Conservation (phyloP, 1,140 invertebrate genomes). For the Papilio dardanus region DNA sequence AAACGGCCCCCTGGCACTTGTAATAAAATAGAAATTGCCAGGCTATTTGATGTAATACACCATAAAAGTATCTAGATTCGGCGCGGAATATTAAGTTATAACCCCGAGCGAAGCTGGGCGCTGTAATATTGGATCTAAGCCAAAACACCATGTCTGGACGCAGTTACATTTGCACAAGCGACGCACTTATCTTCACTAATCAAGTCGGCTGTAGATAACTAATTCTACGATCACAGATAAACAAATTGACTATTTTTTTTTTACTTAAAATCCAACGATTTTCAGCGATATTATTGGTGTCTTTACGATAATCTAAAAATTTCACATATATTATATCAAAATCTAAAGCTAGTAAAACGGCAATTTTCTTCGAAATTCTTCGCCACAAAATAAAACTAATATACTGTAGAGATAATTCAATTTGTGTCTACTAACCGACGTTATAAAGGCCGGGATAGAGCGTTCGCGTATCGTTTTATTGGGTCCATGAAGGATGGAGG, state of each 20-base stretch:
- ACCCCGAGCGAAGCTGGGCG: constrained; percentile 44
- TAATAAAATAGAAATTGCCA: constrained; percentile 38
- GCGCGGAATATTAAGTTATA: constrained; percentile 55
- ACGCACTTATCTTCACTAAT: constrained; percentile 62
- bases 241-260: not conserved
- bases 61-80: constrained; percentile 44
- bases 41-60: constrained; percentile 36
- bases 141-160: constrained; percentile 67
- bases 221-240: not conserved
- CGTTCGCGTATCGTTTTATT: constrained; percentile 57
- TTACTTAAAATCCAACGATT: not conserved
- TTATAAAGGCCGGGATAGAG: constrained; percentile 39
- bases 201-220: constrained; percentile 46
- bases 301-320: not conserved
- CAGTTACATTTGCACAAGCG: constrained; percentile 68
- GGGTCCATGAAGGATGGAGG: constrained; percentile 65
- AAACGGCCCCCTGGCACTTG: constrained; percentile 37
- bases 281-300: no score
- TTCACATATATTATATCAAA: not conserved
- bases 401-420: constrained; percentile 18
- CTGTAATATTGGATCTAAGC: constrained; percentile 59
- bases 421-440: constrained; percentile 35
- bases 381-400: not conserved
- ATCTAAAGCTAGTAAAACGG: not conserved
- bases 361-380: not conserved